Evolutionary conservation across 2,113 vertebrate species (phyloP).

Genomic region (Hypocryptadius cinnamomeus): DNA sequence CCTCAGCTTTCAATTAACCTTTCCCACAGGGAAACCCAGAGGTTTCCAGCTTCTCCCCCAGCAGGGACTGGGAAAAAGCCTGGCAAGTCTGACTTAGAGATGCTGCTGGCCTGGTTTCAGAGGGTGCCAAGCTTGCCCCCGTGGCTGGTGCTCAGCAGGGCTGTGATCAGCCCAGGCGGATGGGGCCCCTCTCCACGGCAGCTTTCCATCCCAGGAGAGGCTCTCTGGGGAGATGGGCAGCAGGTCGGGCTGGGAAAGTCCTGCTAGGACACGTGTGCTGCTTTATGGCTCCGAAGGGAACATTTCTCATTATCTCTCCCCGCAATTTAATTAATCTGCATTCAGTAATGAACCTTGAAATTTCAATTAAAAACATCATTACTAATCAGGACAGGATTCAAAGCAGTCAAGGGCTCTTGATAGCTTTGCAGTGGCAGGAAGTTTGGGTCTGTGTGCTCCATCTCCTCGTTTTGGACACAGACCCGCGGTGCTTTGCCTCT

Average conservation of each 20-base stretch:
- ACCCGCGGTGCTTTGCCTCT: neutral
- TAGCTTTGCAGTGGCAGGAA: neutral
- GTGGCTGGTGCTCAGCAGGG: neutral
- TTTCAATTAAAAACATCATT: constrained; percentile 72
- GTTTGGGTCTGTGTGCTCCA: neutral
- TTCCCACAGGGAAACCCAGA: neutral
- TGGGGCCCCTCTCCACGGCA: fast-evolving
- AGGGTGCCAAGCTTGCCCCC: fast-evolving
- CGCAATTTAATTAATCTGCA: constrained; percentile 71
- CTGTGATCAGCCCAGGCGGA: neutral
- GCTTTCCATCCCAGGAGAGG: neutral
- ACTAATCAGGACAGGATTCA: constrained; percentile 45
- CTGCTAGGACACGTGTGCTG: neutral
- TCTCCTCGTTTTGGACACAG: neutral
- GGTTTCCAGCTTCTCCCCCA: neutral
- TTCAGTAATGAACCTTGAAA: constrained; percentile 74
- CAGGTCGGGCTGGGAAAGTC: neutral
- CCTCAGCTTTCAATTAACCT: neutral
- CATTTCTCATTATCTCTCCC: constrained; percentile 62
- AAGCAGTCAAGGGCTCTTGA: neutral
- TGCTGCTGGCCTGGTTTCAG: neutral
- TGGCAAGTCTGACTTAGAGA: neutral
- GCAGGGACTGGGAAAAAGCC: neutral
- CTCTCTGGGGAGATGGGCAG: neutral
- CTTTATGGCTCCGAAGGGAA: constrained; percentile 47